Evolutionary conservation across 2,888 invertebrate species (phyloP).

Genomic region (Thalpophila matura): DNA sequence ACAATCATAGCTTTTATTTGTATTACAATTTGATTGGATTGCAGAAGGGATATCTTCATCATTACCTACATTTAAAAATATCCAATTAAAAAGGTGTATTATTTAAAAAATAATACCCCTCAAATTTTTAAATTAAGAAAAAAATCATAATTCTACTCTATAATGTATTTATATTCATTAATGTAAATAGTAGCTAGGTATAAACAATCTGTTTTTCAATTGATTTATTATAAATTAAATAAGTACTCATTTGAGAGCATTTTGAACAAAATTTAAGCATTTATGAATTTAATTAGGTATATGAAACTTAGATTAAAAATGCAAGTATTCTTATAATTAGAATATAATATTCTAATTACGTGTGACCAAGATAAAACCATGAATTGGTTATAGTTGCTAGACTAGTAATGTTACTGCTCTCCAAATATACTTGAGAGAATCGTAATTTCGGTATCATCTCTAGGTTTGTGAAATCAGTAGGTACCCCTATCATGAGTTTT

Average conservation of each 20-base stretch:
- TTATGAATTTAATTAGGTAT: slow-evolving; percentile 36
- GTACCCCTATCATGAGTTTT: too few species aligned
- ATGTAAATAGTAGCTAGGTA: slow-evolving; percentile 50
- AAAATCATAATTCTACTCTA: neutral
- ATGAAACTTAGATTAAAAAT: slow-evolving; percentile 23
- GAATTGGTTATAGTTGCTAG: slow-evolving; percentile 7
- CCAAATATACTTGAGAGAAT: too few species aligned
- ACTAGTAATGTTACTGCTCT: slow-evolving; percentile 16
- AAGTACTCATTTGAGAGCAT: slow-evolving; percentile 38
- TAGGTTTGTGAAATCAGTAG: too few species aligned
- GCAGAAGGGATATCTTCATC: slow-evolving; percentile 7
- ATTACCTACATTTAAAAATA: slow-evolving; percentile 1
- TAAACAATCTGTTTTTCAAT: slow-evolving; percentile 4
- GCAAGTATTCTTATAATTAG: slow-evolving; percentile 42
- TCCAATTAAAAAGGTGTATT: slow-evolving; percentile 20
- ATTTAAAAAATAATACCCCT: slow-evolving; percentile 30
- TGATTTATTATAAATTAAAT: neutral
- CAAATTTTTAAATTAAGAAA: neutral
- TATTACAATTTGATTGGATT: slow-evolving; percentile 14
- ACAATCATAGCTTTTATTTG: neutral
- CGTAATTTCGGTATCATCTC: too few species aligned
- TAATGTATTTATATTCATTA: slow-evolving; percentile 3
- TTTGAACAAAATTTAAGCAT: slow-evolving; percentile 47
- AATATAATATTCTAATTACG: neutral
- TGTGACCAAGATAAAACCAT: neutral